These are phyloP conservation scores for Oopsacas minuta DNA, from an alignment of 37 sponge, comb jelly and placozoan species.

Conservation along the genomic window DNA sequence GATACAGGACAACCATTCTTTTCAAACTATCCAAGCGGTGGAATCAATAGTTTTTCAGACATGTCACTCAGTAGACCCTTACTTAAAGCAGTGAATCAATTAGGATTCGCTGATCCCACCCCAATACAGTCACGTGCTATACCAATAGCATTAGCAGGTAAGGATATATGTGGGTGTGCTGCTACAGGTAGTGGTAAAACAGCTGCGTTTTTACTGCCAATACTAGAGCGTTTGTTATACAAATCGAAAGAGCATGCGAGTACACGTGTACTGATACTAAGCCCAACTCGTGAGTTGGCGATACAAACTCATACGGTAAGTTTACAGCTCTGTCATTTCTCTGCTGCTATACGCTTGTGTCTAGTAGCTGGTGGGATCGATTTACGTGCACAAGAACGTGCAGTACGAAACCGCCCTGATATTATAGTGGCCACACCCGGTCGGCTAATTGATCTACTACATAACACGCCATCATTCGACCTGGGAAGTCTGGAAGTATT, in stretches of 20 bases:
- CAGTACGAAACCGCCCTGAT: conserved; percentile 73
- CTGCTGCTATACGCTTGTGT: background rate
- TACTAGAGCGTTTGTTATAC: conserved; percentile 83
- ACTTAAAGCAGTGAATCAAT: conserved; percentile 48
- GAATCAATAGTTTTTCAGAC: conserved; percentile 58
- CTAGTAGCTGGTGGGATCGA: conserved; percentile 75
- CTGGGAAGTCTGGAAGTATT: conserved; percentile 79
- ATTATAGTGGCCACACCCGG: conserved; percentile 93
- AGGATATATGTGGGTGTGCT: conserved; percentile 97
- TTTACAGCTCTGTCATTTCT: conserved; percentile 11
- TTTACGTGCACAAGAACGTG: conserved; percentile 67
- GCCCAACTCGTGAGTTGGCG: conserved; percentile 92
- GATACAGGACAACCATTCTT: background rate
- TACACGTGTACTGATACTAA: conserved; percentile 72
- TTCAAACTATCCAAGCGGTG: background rate
- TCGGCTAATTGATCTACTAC: conserved; percentile 84
- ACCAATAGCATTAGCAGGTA: conserved; percentile 96
- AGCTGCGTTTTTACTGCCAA: conserved; percentile 89
- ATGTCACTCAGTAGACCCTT: conserved; percentile 90
- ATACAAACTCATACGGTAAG: conserved; percentile 55
- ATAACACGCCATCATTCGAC: conserved; percentile 92
- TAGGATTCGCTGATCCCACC: conserved; percentile 84
- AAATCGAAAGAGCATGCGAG: conserved; percentile 37
- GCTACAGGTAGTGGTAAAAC: conserved; percentile 99
- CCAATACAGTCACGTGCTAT: conserved; percentile 83